Percentiles rank a stretch among this genome's conserved stretches.
Evolutionary conservation across 1,140 invertebrate species (phyloP).

Genomic region (Atopsyche davidsoni): DNA sequence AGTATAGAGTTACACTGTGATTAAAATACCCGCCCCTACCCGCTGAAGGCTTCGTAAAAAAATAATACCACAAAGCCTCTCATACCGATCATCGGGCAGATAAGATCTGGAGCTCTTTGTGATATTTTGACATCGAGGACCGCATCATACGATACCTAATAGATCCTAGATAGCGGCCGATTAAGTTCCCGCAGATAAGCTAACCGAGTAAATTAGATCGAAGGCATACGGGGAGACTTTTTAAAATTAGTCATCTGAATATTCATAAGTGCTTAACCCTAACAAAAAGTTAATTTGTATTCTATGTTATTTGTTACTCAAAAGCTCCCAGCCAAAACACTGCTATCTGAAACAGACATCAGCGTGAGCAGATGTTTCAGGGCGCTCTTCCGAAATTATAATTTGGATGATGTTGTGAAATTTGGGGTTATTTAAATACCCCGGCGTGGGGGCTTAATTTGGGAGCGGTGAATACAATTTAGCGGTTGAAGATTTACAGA

Average conservation of each 20-base stretch:
- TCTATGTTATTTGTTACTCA: too few relatives aligned
- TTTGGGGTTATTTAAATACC: slow-evolving; percentile 19
- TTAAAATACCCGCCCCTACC: not conserved
- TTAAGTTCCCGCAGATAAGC: slow-evolving; percentile 24
- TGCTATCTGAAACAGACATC: slow-evolving; percentile 18
- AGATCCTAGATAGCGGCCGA: not conserved
- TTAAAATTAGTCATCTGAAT: slow-evolving; percentile 22
- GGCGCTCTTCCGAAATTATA: slow-evolving; percentile 10
- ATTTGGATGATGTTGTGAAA: slow-evolving; percentile 20
- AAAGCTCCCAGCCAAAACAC: slow-evolving; percentile 25
- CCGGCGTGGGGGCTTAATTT: slow-evolving; percentile 20
- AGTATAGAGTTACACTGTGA: slow-evolving; percentile 20
- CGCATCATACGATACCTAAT: slow-evolving; percentile 24
- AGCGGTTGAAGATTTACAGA: slow-evolving; percentile 4
- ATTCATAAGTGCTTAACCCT: slow-evolving; percentile 19
- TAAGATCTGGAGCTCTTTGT: slow-evolving; percentile 17
- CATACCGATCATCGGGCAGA: slow-evolving; percentile 6
- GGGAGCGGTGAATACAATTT: slow-evolving; percentile 20
- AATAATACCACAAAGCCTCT: slow-evolving; percentile 9
- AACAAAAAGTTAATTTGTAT: too few relatives aligned
- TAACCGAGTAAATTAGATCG: slow-evolving; percentile 22
- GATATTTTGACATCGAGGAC: slow-evolving; percentile 22
- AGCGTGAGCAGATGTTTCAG: slow-evolving; percentile 22
- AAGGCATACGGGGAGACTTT: slow-evolving; percentile 4
- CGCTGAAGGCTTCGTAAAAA: not conserved